A percentile compares a stretch with the other conserved stretches of the same genome.
These are phyloP conservation scores for Ametastegia equiseti DNA, from an alignment of 2,888 invertebrate genomes.

Conservation along the genomic window DNA sequence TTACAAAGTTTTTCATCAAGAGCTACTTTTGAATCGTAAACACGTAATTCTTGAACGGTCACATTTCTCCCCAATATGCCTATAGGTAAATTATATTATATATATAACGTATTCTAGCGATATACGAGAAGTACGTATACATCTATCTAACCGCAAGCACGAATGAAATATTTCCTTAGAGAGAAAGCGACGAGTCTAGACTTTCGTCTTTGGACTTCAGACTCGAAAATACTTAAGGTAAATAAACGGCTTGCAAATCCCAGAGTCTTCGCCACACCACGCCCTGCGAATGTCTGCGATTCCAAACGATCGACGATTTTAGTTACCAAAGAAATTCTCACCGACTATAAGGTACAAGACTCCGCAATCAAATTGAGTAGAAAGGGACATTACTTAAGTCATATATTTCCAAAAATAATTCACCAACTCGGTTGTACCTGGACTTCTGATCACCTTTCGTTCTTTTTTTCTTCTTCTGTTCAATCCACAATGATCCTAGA, in stretches of 20 bases:
- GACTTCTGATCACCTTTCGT: no score
- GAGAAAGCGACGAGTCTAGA: slow-evolving; percentile 20
- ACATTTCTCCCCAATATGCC: neutral
- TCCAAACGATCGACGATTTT: neutral
- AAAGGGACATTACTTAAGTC: no score
- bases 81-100: no score
- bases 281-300: slow-evolving; percentile 11
- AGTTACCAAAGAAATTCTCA: neutral
- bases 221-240: slow-evolving; percentile 20
- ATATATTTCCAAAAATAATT: no score
- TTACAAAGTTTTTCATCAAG: neutral
- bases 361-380: no score
- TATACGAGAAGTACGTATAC: no score
- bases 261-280: slow-evolving; percentile 8
- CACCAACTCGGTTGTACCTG: no score
- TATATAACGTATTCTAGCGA: no score
- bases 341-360: neutral
- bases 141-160: neutral
- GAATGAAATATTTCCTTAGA: neutral
- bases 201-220: slow-evolving; percentile 24
- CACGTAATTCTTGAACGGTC: slow-evolving; percentile 32
- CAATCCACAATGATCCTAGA: no score
- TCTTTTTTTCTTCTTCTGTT: no score
- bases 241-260: slow-evolving; percentile 36
- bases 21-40: slow-evolving; percentile 2